Base-by-base conservation (phyloP, 2,888 invertebrate genomes). In the Nebria brevicollis region DNA sequence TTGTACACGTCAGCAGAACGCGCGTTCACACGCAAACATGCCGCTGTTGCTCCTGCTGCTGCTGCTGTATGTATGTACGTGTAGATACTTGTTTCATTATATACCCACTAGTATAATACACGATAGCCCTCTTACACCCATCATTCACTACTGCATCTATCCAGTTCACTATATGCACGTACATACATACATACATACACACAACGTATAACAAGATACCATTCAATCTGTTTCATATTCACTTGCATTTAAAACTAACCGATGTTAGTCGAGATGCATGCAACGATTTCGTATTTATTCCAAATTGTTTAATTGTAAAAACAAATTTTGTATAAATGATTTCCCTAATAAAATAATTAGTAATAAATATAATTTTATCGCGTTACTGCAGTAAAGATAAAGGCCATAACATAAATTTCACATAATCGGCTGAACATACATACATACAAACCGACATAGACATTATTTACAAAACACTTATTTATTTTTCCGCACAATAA, bases 1-100 rank as follows among this genome's bases (percentile, higher is more conserved):
- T 78, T 78, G 78, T 78, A 65, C 11, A 74, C 43, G 78, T 78
- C 78, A 78, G 78, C 43, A 54, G 74, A 34, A 34, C 34, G 34
- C 34, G 34, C 34, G 34, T 13, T 42, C 43, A 42, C 78, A 78
- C 78, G 78, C 78, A 74, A 78, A 68, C 66, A 78, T n/a, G 73
- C 41, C 42, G 13, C 13, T 66, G 66, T 0, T 66, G 73, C 42
- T 73, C 7, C 41, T 73, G 13, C 13, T 66, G 66, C 8, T 66
- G 73, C 42, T 73, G 20, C 20, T 66, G 66, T 1, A 20, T 20
- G 20, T 20, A 20, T 66, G n/a, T 65, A 65, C 7, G 15, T 66
- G n/a, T 25, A 42, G 41, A 72, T n/a, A 15, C 26, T 26, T 10
- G 7, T 8, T 8, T 15, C 8, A 34, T 34, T 34, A 34, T 34